A percentile compares a stretch with the other conserved stretches of the same genome.
Conservation (phyloP, 2,888 invertebrate genomes). For the Acrobeloides nanus region DNA sequence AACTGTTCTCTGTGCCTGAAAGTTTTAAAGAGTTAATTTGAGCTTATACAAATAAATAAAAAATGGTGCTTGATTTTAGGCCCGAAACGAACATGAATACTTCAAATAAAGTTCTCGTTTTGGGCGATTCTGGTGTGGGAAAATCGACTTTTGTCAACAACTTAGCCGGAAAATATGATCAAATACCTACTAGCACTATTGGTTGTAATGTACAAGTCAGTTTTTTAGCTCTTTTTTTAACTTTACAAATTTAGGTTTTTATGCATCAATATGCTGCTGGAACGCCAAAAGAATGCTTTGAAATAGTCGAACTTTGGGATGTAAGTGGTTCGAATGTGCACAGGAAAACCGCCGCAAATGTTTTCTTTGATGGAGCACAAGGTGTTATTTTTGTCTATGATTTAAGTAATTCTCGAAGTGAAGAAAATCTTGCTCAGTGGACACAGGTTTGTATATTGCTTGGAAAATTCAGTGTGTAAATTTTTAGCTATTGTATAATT, state of each 20-base stretch:
- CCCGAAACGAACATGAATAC: slow-evolving; percentile 16
- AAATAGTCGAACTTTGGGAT: slow-evolving; percentile 81
- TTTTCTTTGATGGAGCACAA: slow-evolving; percentile 81
- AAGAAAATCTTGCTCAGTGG: slow-evolving; percentile 58
- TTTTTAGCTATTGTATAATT: background rate
- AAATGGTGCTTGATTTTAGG: slow-evolving; percentile 4
- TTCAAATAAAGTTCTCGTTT: slow-evolving; percentile 69
- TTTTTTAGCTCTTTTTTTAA: slow-evolving; percentile 9
- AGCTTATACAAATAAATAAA: slow-evolving; percentile 5
- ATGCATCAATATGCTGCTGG: slow-evolving; percentile 44
- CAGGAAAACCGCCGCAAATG: slow-evolving; percentile 73
- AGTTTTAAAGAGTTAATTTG: slow-evolving; percentile 16
- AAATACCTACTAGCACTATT: slow-evolving; percentile 31
- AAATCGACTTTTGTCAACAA: slow-evolving; percentile 89
- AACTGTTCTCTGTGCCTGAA: slow-evolving; percentile 44
- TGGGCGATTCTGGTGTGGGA: slow-evolving; percentile 91
- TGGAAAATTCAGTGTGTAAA: slow-evolving; percentile 1
- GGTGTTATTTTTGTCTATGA: slow-evolving; percentile 95
- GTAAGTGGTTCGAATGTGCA: slow-evolving; percentile 71
- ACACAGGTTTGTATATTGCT: no score
- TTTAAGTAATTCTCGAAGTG: slow-evolving; percentile 87
- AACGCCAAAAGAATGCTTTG: slow-evolving; percentile 36
- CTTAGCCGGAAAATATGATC: slow-evolving; percentile 61
- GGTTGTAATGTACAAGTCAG: slow-evolving; percentile 12
- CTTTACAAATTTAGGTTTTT: slow-evolving; percentile 16